phyloP scores from a whole-genome alignment of 1,140 invertebrate genomes.

The Drosophila serrata region DNA sequence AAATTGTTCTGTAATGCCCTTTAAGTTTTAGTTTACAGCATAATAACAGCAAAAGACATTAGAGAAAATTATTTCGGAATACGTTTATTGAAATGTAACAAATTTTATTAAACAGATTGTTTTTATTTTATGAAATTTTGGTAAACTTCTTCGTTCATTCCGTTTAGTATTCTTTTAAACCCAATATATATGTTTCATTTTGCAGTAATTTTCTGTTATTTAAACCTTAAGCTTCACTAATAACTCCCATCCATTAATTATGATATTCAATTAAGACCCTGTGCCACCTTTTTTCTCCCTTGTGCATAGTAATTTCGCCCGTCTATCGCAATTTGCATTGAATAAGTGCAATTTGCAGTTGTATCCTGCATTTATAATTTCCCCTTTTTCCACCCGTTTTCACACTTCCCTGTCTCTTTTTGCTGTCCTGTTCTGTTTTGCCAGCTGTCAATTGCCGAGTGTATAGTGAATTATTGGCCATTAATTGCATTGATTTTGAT shows the following conservation, averaged over 20 bases:
- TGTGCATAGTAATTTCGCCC: constrained; percentile 6
- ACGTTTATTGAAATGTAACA: not conserved
- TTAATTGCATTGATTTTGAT: constrained; percentile 49
- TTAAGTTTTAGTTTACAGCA: not conserved
- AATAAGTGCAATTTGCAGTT: constrained; percentile 17
- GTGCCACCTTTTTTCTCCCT: constrained; percentile 12
- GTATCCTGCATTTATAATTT: constrained; percentile 20
- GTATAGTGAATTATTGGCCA: constrained; percentile 27
- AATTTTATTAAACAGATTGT: no score
- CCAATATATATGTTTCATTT: not conserved
- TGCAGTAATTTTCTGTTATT: not conserved
- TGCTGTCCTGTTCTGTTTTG: not conserved
- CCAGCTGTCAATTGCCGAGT: constrained; percentile 25
- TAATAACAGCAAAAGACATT: not conserved
- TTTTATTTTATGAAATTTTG: no score
- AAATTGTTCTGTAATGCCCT: not conserved
- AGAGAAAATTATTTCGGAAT: no score
- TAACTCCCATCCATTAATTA: constrained; percentile 29
- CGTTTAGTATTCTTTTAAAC: not conserved
- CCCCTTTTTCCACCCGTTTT: constrained; percentile 2
- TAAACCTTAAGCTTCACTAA: not conserved
- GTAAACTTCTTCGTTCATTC: no score
- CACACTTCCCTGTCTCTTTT: constrained; percentile 8
- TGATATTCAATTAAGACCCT: constrained; percentile 16
- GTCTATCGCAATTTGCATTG: constrained; percentile 4